Percentiles rank a stretch among this genome's conserved stretches.
Evolutionary conservation across 2,888 invertebrate species (phyloP).

Genomic region (Andrena dorsata): DNA sequence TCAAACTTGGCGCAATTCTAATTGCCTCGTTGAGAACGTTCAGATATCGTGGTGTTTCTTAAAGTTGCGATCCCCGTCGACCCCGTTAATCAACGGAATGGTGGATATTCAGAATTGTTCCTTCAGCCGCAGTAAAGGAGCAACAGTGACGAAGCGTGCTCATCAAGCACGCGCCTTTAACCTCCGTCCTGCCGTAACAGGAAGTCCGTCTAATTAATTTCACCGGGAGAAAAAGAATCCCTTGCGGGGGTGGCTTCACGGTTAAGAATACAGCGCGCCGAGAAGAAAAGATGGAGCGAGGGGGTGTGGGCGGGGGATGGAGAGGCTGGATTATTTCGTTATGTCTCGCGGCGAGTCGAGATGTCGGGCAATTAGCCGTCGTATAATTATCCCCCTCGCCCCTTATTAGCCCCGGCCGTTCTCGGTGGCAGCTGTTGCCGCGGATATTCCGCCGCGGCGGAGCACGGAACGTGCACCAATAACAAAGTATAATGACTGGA

Average conservation of each 20-base stretch:
- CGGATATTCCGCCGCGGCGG: constrained; percentile 40
- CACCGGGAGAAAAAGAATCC: constrained; percentile 64
- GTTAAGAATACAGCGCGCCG: constrained; percentile 59
- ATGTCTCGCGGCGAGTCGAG: constrained; percentile 71
- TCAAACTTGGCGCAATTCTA: constrained; percentile 34
- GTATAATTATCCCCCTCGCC: constrained; percentile 76
- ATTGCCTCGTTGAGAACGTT: constrained; percentile 36
- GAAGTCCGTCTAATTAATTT: constrained; percentile 74
- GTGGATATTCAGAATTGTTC: constrained; percentile 47
- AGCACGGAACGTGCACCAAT: constrained; percentile 37
- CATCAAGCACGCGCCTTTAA: constrained; percentile 62
- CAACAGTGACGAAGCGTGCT: constrained; percentile 63
- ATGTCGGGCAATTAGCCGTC: constrained; percentile 77
- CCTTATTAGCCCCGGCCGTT: constrained; percentile 61
- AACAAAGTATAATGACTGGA: constrained; percentile 62
- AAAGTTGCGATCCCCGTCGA: constrained; percentile 27
- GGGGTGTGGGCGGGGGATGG: not conserved
- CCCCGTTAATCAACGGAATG: constrained; percentile 45
- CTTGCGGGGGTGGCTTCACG: constrained; percentile 64
- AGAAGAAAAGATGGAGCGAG: constrained; percentile 31
- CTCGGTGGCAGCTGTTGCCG: constrained; percentile 63
- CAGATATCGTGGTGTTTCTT: not conserved
- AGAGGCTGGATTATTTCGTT: constrained; percentile 74
- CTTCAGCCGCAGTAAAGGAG: constrained; percentile 29
- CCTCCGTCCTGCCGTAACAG: constrained; percentile 60